Evolutionary conservation across 2,113 vertebrate genomes (phyloP).

Genomic region (Anser cygnoides): DNA sequence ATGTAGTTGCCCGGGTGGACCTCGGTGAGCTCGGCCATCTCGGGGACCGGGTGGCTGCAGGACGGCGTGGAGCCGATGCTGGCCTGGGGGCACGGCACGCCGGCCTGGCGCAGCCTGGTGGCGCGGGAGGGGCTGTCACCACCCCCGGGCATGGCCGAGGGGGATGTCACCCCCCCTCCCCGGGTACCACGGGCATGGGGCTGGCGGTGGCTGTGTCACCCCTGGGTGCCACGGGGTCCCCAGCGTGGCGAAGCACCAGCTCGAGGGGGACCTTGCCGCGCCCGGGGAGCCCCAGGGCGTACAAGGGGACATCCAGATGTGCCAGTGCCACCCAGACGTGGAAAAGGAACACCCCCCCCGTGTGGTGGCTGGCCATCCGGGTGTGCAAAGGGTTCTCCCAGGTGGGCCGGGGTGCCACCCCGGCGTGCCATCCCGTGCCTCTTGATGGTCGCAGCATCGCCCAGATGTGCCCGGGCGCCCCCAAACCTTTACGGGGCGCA

Average conservation of each 20-base stretch:
- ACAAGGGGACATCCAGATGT: neutral
- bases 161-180: neutral
- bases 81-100: conserved; percentile 77
- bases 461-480: neutral
- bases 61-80: conserved; percentile 88
- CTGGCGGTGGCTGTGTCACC: no score
- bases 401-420: no score
- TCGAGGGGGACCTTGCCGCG: neutral
- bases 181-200: rapidly evolving
- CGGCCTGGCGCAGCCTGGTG: conserved; percentile 74
- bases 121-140: neutral
- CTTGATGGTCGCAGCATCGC: no score
- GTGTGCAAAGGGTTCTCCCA: no score
- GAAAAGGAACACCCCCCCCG: neutral
- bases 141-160: rapidly evolving
- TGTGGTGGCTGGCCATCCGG: neutral
- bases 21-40: conserved; percentile 83
- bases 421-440: no score
- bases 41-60: conserved; percentile 82
- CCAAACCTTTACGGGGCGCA: no score
- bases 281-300: neutral
- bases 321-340: neutral
- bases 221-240: neutral
- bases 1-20: conserved; percentile 87
- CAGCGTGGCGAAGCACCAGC: no score